A percentile compares a stretch with the other conserved stretches of the same genome.
These are phyloP conservation scores for Anaspis maculata DNA, from an alignment of 2,888 invertebrate species.

Conservation along the genomic window DNA sequence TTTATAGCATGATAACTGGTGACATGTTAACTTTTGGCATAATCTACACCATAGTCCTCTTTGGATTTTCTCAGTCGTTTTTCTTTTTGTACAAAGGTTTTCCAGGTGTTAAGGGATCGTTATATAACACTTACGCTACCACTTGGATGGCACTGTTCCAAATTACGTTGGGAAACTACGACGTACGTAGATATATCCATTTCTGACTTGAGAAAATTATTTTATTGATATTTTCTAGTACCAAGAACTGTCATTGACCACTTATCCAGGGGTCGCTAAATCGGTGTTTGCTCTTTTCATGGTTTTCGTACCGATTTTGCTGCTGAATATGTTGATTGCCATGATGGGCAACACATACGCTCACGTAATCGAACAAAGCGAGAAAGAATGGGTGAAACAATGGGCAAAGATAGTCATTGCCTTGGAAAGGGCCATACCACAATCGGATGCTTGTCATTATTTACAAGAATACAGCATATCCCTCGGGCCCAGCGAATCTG, in stretches of 20 bases:
- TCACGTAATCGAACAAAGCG: conserved; percentile 94
- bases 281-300: conserved; percentile 96
- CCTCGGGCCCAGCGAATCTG: conserved; percentile 65
- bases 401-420: conserved; percentile 99
- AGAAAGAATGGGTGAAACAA: conserved; percentile 98
- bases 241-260: conserved; percentile 79
- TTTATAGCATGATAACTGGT: conserved; percentile 97
- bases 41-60: conserved; percentile 89
- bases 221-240: conserved; percentile 54
- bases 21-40: conserved; percentile 98
- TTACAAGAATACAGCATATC: conserved; percentile 94
- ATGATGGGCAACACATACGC: conserved; percentile 99
- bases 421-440: conserved; percentile 86
- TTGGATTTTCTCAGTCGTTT: conserved; percentile 94
- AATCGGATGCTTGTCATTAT: conserved; percentile 82
- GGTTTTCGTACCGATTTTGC: conserved; percentile 93
- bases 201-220: not conserved
- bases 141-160: conserved; percentile 98
- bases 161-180: conserved; percentile 95
- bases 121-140: conserved; percentile 76
- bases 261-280: conserved; percentile 87
- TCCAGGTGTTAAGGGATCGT: conserved; percentile 69
- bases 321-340: conserved; percentile 96
- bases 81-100: conserved; percentile 90
- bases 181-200: conserved; percentile 61